Evolutionary conservation across 2,113 vertebrate species (phyloP), one percentile per base, ranked within the genome.

Genomic region (Speoplatyrhinus poulsoni): DNA sequence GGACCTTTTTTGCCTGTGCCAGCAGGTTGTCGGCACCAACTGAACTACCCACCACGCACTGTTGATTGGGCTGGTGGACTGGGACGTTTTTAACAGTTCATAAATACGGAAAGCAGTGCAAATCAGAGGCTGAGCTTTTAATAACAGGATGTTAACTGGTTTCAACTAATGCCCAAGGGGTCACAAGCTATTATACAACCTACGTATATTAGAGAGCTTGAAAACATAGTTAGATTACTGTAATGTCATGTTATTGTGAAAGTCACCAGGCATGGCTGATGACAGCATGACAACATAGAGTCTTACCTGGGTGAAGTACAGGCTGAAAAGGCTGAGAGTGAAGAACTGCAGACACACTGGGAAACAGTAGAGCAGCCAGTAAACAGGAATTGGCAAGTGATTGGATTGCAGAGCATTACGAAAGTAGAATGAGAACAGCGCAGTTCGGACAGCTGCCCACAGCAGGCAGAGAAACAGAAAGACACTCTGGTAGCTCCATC

Each of bases 331-430:
- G 67, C 92, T 94, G 78, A 96, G 88, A 0, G 95, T 95, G 90
- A 96, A 95, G 85, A 96, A 96, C 91, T 96, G 95, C 79, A 96
- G 85, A 75, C 95, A 96, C 17, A 96, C 94, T 0, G 95, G 95
- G 79, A 90, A 95, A 83, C 95, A 96, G 79, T 95, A 96, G 46
- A 96, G 92, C 46, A 95, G 91, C 95, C 95, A 96, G 71, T 93
- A 95, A 69, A 87, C 79, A 1, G 89, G 84, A 1, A 90, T 89
- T 8, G 92, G 89, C 36, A 96, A 84, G 65, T 83, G 93, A 79
- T 95, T 96, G 82, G 95, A 95, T 6, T 92, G 84, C 65, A 93
- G 75, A 0, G 94, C 90, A 26, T 95, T 89, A 10, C 70, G 82
- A 79, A 96, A 96, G 86, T 96, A 96, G 80, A 95, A 95, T 7